These are phyloP conservation scores for Halcyon chelicuti DNA, from an alignment of 2,797 vertebrate species.

Conservation along the genomic window DNA sequence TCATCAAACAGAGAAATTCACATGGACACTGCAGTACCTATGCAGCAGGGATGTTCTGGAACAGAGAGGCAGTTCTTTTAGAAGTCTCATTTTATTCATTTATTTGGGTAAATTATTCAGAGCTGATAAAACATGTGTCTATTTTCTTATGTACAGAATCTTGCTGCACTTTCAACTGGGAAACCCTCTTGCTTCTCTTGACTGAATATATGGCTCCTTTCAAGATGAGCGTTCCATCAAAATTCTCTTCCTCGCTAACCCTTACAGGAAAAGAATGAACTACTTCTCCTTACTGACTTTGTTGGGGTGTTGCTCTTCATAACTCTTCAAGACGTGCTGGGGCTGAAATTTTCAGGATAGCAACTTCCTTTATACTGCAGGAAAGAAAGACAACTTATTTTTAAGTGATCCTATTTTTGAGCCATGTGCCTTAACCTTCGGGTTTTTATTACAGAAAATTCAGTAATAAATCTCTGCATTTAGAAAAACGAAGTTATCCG, in stretches of 20 bases:
- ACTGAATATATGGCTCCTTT: not conserved
- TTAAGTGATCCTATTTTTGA: not conserved
- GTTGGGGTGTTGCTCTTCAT: not conserved
- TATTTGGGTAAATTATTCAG: not conserved
- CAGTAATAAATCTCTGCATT: not conserved
- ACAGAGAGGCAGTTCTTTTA: not conserved
- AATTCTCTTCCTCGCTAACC: not conserved
- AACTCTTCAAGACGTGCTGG: not conserved
- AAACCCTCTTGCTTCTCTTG: not conserved
- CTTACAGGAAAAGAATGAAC: not conserved
- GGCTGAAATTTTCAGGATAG: not conserved
- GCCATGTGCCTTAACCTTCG: not conserved
- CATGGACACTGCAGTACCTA: not conserved
- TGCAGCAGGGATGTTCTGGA: not conserved
- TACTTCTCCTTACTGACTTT: not conserved
- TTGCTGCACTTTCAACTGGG: not conserved
- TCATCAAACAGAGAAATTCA: not conserved
- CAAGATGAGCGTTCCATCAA: not conserved
- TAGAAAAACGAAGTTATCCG: not conserved
- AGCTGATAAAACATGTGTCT: not conserved
- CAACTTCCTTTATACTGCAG: not conserved
- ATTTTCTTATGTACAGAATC: not conserved
- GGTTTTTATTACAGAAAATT: not conserved
- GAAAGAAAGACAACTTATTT: not conserved
- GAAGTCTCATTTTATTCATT: not conserved